Evolutionary conservation across 2,797 vertebrate genomes (phyloP).

Genomic region (Parotocinclus haroldoi): DNA sequence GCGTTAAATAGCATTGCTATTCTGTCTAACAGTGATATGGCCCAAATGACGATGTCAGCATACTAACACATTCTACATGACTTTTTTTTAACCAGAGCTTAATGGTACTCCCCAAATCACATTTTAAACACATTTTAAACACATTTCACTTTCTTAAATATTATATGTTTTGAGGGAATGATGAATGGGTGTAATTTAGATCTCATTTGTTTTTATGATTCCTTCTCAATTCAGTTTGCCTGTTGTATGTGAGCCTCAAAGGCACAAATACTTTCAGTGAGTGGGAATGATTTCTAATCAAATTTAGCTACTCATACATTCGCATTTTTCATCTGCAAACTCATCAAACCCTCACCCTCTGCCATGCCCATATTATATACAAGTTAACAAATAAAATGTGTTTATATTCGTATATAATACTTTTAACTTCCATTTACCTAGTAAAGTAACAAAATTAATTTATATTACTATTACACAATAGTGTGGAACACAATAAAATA

Average conservation of each 20-base stretch:
- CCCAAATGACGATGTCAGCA: constrained; percentile 48
- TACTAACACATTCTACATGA: constrained; percentile 56
- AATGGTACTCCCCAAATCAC: constrained; percentile 26
- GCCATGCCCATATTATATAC: background rate
- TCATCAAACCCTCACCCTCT: background rate
- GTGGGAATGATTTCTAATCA: constrained; percentile 16
- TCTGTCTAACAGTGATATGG: constrained; percentile 14
- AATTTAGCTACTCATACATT: constrained; percentile 1
- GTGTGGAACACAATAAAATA: no score
- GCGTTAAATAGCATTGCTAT: constrained; percentile 2
- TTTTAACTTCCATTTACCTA: constrained; percentile 3
- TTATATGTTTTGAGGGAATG: constrained; percentile 21
- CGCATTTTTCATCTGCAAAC: constrained; percentile 11
- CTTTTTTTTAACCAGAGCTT: constrained; percentile 21
- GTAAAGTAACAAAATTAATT: background rate
- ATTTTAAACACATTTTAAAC: constrained; percentile 53
- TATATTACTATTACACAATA: background rate
- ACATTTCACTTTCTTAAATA: constrained; percentile 30
- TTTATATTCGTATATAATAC: background rate
- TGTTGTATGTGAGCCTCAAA: constrained; percentile 6
- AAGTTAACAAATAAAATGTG: no score
- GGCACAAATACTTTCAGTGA: constrained; percentile 6
- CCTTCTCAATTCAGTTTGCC: constrained; percentile 5
- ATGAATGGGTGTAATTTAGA: constrained; percentile 39
- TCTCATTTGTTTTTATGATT: constrained; percentile 17